A percentile compares a stretch with the other conserved stretches of the same genome.
phyloP scores from a whole-genome alignment of 2,797 vertebrate genomes.

The Cheirogaleus major region DNA sequence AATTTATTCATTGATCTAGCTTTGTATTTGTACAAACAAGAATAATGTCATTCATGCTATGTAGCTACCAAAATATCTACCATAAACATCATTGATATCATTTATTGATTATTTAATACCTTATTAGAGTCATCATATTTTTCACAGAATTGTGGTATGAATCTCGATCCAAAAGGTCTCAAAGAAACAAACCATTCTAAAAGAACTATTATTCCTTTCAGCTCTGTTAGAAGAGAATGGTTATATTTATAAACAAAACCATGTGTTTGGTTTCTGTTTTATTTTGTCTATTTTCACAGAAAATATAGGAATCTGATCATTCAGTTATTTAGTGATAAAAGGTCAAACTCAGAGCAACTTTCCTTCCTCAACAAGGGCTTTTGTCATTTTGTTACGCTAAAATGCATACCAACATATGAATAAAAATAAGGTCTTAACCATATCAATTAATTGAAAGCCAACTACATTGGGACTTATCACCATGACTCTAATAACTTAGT shows the following conservation, averaged over 20 bases:
- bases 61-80: not conserved
- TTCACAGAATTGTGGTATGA: not conserved
- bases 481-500: not conserved
- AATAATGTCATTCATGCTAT: not conserved
- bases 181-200: slow-evolving; percentile 1
- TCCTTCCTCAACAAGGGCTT: not conserved
- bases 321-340: not conserved
- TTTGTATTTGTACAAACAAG: not conserved
- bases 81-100: not conserved
- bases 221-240: not conserved
- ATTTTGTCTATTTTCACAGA: not conserved
- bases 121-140: not conserved
- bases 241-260: not conserved
- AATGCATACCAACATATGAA: not conserved
- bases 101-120: not conserved
- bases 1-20: not conserved
- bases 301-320: not conserved
- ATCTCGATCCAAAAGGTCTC: not conserved
- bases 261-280: not conserved
- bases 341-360: not conserved
- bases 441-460: not conserved
- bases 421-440: not conserved
- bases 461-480: not conserved
- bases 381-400: not conserved
- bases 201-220: not conserved